Evolutionary conservation across 2,797 vertebrate species (phyloP).

Genomic region (Aselliscus stoliczkanus): DNA sequence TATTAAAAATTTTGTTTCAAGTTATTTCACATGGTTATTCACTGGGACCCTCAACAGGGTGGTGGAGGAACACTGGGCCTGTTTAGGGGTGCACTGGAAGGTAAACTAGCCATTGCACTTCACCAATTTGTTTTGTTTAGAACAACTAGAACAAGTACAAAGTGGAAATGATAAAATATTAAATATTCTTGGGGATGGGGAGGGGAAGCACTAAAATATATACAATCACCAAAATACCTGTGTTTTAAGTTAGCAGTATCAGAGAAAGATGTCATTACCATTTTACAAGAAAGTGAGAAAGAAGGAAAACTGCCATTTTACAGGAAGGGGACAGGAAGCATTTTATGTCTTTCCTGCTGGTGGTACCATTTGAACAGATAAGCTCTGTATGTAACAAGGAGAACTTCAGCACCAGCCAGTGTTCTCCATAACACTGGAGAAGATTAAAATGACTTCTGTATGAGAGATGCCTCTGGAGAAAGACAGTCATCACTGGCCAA

Average conservation of each 20-base stretch:
- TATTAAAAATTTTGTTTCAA: background rate
- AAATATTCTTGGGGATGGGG: background rate
- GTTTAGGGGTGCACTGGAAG: background rate
- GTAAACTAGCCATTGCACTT: background rate
- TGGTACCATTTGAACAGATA: background rate
- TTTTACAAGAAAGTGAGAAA: background rate
- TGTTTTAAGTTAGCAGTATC: background rate
- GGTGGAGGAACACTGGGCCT: background rate
- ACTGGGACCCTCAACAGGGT: background rate
- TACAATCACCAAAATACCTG: background rate
- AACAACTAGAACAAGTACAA: background rate
- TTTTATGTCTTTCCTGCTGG: background rate
- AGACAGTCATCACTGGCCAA: conserved; percentile 39
- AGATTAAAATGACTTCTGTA: conserved; percentile 46
- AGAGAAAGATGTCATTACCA: background rate
- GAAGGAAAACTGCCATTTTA: background rate
- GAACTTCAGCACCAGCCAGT: background rate
- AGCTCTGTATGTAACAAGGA: background rate
- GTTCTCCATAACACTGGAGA: background rate
- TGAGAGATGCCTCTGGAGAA: conserved; percentile 23
- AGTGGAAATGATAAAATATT: background rate
- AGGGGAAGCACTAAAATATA: background rate
- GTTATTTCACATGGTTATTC: background rate
- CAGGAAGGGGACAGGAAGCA: background rate
- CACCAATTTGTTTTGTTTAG: background rate